Percentiles rank a stretch among this genome's conserved stretches.
phyloP scores from a whole-genome alignment of 2,888 invertebrate genomes.

The Drymonia ruficornis region DNA sequence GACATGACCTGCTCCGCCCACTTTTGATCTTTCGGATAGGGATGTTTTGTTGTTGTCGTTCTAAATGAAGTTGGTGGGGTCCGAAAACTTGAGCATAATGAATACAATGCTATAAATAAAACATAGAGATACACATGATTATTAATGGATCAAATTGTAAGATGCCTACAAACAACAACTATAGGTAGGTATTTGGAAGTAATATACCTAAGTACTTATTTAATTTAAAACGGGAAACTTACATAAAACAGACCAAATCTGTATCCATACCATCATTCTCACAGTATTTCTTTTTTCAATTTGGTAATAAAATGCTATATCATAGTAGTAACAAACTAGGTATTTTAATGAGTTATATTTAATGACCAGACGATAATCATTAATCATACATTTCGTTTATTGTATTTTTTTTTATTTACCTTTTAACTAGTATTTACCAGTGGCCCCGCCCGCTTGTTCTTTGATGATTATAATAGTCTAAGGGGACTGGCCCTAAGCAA shows the following conservation, averaged over 20 bases:
- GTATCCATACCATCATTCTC: neutral
- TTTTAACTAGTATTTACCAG: too few species aligned
- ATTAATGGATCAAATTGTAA: too few species aligned
- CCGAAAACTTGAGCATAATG: neutral
- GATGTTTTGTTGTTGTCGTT: neutral
- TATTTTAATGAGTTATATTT: neutral
- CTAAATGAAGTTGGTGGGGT: neutral
- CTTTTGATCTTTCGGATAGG: neutral
- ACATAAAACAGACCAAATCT: neutral
- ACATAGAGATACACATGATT: too few species aligned
- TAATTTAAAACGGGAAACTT: neutral
- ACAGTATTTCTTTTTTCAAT: neutral
- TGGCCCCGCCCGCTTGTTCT: too few species aligned
- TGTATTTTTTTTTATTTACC: too few species aligned
- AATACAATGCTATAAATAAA: neutral
- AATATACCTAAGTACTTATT: neutral
- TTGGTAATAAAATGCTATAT: neutral
- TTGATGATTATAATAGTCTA: too few species aligned
- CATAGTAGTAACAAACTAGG: neutral
- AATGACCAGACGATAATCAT: neutral
- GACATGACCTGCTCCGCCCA: slow-evolving; percentile 4
- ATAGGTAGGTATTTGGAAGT: too few species aligned
- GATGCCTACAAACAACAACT: too few species aligned
- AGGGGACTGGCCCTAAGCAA: too few species aligned
- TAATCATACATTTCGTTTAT: neutral